These are phyloP conservation scores for Drosophila truncata DNA, from an alignment of 1,140 invertebrate species.

Conservation along the genomic window DNA sequence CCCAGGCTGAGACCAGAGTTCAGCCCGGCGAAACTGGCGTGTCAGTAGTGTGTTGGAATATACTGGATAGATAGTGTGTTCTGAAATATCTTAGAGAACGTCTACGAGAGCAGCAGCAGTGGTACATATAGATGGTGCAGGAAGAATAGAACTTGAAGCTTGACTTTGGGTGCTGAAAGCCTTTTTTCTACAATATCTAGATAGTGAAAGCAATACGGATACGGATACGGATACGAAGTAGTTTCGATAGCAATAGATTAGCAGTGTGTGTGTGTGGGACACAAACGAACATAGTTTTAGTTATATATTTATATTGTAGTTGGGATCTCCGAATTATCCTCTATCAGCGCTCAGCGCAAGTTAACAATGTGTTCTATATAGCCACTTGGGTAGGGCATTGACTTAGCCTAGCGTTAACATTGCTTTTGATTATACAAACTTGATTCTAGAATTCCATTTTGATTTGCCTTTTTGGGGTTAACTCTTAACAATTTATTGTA, in stretches of 20 bases:
- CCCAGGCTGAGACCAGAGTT: slow-evolving; percentile 2
- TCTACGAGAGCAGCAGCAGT: slow-evolving; percentile 25
- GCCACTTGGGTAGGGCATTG: slow-evolving; percentile 14
- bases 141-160: slow-evolving; percentile 42
- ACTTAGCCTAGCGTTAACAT: slow-evolving; percentile 67
- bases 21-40: slow-evolving; percentile 25
- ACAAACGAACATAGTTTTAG: slow-evolving; percentile 17
- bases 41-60: slow-evolving; percentile 25
- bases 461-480: slow-evolving; percentile 18
- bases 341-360: slow-evolving; percentile 21
- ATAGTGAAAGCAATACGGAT: slow-evolving; percentile 37
- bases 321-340: background rate
- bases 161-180: slow-evolving; percentile 49
- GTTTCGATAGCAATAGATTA: slow-evolving; percentile 11
- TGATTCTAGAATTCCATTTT: slow-evolving; percentile 39
- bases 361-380: slow-evolving; percentile 18
- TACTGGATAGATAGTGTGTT: slow-evolving; percentile 30
- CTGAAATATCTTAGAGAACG: slow-evolving; percentile 36
- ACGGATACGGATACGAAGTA: slow-evolving; percentile 7
- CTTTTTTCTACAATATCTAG: slow-evolving; percentile 41
- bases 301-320: background rate
- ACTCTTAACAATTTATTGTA: slow-evolving; percentile 48
- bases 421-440: slow-evolving; percentile 63
- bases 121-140: slow-evolving; percentile 28
- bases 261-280: slow-evolving; percentile 27